Base-by-base conservation (phyloP, 2,797 vertebrate species). In the Bufotes viridis region DNA sequence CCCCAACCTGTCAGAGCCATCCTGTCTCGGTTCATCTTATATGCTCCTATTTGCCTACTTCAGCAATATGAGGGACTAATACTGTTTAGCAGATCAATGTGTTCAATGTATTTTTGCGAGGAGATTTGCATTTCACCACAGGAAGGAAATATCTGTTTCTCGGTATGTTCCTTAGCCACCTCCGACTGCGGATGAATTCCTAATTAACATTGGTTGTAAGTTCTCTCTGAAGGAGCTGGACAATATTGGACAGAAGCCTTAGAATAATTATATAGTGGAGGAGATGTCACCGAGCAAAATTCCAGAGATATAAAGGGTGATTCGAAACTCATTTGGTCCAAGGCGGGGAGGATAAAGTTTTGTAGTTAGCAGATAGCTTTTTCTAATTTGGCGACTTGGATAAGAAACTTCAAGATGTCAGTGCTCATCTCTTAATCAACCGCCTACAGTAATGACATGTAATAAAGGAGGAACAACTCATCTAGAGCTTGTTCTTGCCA, bases 401-500 rank as follows among this genome's bases (percentile, higher is more conserved):
- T 55, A 55, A 17, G n/a, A 82, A 82, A 18, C n/a, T 34, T 82
- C 81, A 69, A 82, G 63, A 51, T 70, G 81, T 70, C 49, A 53
- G 9, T 0, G 10, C 72, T 53, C 10, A 1, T 13, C 2, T n/a
- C 53, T 75, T 53, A n/a, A 49, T 74, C 18, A 74, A 75, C 49
- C 42, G 22, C 72, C 20, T 75, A n/a, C 14, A 53, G 42, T 13
- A 53, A 75, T 22, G 49, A 22, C 20, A 51, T 51, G 72, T 75
- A n/a, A 75, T 53, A 51, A 75, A 6, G 72, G 51, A 74, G 29
- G 34, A 49, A 20, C 18, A 18, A 51, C 49, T 22, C 4, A 0
- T 51, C 9, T 20, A 22, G 7, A 13, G 20, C 10, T 1, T 74
- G 2, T 49, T 49, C 70, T 20, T 34, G 0, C 15, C 10, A 15